Conservation (phyloP, 2,888 invertebrate species). For the Morinoia aosen region DNA sequence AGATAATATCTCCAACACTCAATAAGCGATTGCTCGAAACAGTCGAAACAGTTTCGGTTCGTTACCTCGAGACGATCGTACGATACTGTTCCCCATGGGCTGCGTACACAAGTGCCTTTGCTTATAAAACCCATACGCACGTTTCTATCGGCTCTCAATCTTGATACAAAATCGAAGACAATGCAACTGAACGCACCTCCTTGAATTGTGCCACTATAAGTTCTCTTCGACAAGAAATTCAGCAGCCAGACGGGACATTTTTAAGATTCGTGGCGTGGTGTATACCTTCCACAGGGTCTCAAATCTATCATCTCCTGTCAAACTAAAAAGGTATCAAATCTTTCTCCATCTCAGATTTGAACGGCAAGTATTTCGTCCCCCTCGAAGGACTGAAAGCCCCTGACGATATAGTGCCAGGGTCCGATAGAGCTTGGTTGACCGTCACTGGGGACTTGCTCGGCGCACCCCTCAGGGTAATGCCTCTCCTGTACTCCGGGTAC, state of each 20-base stretch:
- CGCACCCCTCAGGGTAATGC: constrained; percentile 74
- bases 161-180: too few species aligned
- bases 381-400: constrained; percentile 73
- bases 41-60: too few species aligned
- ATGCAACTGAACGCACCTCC: too few species aligned
- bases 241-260: neutral
- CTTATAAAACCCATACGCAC: too few species aligned
- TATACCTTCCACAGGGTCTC: neutral
- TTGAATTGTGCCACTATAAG: neutral
- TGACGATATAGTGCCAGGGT: constrained; percentile 76
- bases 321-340: neutral
- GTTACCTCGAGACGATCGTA: too few species aligned
- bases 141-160: too few species aligned
- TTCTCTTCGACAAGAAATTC: neutral
- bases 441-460: constrained; percentile 78
- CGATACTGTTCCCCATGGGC: too few species aligned
- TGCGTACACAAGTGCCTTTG: too few species aligned
- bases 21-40: too few species aligned
- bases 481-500: neutral
- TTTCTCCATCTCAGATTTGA: neutral
- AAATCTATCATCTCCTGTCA: neutral
- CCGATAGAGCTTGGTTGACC: constrained; percentile 77
- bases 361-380: neutral
- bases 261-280: neutral
- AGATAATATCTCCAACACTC: too few species aligned